Percentiles rank a stretch among this genome's conserved stretches.
Evolutionary conservation across 2,888 invertebrate genomes (phyloP).

Genomic region (Meteorus cinctellus): DNA sequence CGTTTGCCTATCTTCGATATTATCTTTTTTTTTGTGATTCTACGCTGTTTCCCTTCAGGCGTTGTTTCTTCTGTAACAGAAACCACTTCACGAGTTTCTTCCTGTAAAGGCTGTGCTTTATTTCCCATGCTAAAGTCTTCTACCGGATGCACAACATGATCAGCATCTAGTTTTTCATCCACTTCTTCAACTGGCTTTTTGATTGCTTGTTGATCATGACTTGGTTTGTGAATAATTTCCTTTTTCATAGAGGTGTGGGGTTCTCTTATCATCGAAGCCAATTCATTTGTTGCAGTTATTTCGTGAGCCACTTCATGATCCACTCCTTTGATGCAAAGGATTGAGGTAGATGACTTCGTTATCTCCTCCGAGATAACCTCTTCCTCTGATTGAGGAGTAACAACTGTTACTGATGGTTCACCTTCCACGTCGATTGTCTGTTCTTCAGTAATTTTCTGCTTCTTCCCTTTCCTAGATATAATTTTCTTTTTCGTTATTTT

Average conservation of each 20-base stretch:
- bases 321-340: conserved; percentile 31
- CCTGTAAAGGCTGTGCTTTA: conserved; percentile 49
- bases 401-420: conserved; percentile 51
- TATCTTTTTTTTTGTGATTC: conserved; percentile 62
- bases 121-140: conserved; percentile 59
- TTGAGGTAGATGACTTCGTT: conserved; percentile 33
- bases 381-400: conserved; percentile 61
- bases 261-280: conserved; percentile 37
- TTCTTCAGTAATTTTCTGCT: conserved; percentile 60
- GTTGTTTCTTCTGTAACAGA: background rate
- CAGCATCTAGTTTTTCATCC: conserved; percentile 44
- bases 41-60: background rate
- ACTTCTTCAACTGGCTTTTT: conserved; percentile 68
- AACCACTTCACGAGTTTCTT: background rate
- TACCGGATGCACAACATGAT: conserved; percentile 72
- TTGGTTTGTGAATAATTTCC: conserved; percentile 67
- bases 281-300: conserved; percentile 67
- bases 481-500: conserved; percentile 70
- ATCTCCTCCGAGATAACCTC: conserved; percentile 48
- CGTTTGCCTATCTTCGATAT: conserved; percentile 63
- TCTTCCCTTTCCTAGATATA: conserved; percentile 68
- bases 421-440: conserved; percentile 73
- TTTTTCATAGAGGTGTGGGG: conserved; percentile 62
- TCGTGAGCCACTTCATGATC: conserved; percentile 62
- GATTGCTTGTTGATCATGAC: conserved; percentile 70